Conservation (phyloP, 2,113 vertebrate species). For the Solenodon paradoxus region DNA sequence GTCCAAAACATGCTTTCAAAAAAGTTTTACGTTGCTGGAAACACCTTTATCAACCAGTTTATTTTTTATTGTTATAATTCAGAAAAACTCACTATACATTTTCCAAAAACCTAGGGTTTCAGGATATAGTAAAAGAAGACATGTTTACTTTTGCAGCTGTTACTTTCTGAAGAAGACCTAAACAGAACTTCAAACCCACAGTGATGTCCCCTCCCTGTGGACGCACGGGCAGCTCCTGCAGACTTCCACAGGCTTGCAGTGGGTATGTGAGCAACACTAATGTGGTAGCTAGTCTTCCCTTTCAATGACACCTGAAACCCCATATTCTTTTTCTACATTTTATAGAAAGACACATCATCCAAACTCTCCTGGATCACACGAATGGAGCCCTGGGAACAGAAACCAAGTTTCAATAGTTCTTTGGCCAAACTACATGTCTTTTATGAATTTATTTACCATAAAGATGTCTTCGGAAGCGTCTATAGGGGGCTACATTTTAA, state of each 20-base stretch:
- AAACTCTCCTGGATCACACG: neutral
- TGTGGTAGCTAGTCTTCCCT: neutral
- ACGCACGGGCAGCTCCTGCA: neutral
- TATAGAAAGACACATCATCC: slow-evolving; percentile 16
- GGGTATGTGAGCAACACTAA: neutral
- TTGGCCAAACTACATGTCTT: neutral
- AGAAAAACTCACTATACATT: slow-evolving; percentile 16
- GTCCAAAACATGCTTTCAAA: slow-evolving; percentile 12
- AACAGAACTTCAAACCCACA: neutral
- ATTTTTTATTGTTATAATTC: neutral
- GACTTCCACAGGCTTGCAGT: neutral
- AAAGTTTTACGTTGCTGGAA: neutral
- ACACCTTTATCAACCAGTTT: neutral
- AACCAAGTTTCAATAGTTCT: slow-evolving; percentile 26
- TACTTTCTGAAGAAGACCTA: neutral
- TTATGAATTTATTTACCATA: slow-evolving; percentile 11
- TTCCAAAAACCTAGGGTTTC: neutral
- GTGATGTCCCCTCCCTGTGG: neutral
- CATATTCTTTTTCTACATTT: slow-evolving; percentile 13
- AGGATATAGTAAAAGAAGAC: neutral
- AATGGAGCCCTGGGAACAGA: slow-evolving; percentile 5
- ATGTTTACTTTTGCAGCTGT: neutral
- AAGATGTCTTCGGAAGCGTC: slow-evolving; percentile 46
- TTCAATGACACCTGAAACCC: neutral
- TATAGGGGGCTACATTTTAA: slow-evolving; percentile 7